Conservation (phyloP, 2,888 invertebrate genomes). For the Agrochola lota region DNA sequence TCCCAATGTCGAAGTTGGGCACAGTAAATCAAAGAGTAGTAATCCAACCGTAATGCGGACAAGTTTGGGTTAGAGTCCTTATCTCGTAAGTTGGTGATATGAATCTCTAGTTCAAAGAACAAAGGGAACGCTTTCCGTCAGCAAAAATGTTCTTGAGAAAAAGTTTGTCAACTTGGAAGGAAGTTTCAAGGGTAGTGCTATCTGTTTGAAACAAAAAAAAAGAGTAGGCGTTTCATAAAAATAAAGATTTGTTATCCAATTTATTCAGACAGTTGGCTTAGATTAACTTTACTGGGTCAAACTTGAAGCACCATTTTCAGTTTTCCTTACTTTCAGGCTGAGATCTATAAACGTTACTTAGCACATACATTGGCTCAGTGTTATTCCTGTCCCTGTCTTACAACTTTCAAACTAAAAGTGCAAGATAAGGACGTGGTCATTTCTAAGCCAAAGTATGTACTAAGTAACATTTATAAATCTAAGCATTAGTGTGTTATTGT, state of each 20-base stretch:
- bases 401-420: not conserved
- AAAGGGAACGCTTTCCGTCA: slow-evolving; percentile 21
- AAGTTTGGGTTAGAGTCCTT: slow-evolving; percentile 57
- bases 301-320: not conserved
- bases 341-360: not conserved
- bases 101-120: slow-evolving; percentile 46
- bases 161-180: slow-evolving; percentile 27
- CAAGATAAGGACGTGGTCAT: no score
- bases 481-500: not conserved
- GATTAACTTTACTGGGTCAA: not conserved
- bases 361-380: not conserved
- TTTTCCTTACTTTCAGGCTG: not conserved
- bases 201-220: not conserved
- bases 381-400: not conserved
- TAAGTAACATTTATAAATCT: not conserved
- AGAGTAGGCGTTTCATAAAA: no score
- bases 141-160: slow-evolving; percentile 23
- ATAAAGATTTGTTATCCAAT: no score
- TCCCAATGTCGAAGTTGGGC: slow-evolving; percentile 47
- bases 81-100: slow-evolving; percentile 53
- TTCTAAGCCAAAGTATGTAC: no score
- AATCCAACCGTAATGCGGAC: slow-evolving; percentile 51
- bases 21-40: slow-evolving; percentile 62
- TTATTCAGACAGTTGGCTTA: not conserved
- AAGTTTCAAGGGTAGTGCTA: slow-evolving; percentile 31